Base-by-base conservation (phyloP, 2,888 invertebrate species). In the Tuta absoluta region DNA sequence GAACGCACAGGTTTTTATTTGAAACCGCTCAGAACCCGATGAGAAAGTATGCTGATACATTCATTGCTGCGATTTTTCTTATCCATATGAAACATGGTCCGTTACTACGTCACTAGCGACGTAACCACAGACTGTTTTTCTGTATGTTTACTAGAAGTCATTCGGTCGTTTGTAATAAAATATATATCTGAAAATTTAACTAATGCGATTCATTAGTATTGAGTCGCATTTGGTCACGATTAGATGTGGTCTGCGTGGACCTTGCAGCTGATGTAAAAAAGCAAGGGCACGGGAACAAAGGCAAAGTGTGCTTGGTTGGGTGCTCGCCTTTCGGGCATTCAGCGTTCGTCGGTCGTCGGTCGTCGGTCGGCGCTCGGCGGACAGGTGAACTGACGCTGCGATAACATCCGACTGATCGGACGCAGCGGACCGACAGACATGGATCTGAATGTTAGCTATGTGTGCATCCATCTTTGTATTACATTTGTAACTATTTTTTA, bases 321-420 rank as follows among this genome's bases (percentile, higher is more conserved):
- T 8, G 33, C 33, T 8, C 10, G 4, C 33, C 33, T 5, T 33
- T 33, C 33, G 33, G 28, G 33, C 33, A n/a, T n/a, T n/a, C n/a
- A n/a, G n/a, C n/a, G n/a, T n/a, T n/a, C n/a, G n/a, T n/a, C n/a
- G n/a, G n/a, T n/a, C n/a, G n/a, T n/a, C n/a, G n/a, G n/a, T n/a
- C 70, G 5, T 33, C 37, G 37, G 37, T 3, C 70, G 75, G 76
- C 72, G 78, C 76, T 77, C 75, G 72, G 65, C 72, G 68, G 78
- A 77, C 80, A 75, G 77, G 79, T 80, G 77, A 78, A 77, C 72
- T 76, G 76, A 76, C 76, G 69, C 69, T 65, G 70, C 75, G 81
- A 80, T 79, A 80, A 81, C 78, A 76, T 75, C 78, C 77, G 80
- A 82, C 77, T 82, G 79, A 82, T 80, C 76, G 74, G 72, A 78